phyloP scores from a whole-genome alignment of 2,113 vertebrate genomes.

The Prinia subflava region DNA sequence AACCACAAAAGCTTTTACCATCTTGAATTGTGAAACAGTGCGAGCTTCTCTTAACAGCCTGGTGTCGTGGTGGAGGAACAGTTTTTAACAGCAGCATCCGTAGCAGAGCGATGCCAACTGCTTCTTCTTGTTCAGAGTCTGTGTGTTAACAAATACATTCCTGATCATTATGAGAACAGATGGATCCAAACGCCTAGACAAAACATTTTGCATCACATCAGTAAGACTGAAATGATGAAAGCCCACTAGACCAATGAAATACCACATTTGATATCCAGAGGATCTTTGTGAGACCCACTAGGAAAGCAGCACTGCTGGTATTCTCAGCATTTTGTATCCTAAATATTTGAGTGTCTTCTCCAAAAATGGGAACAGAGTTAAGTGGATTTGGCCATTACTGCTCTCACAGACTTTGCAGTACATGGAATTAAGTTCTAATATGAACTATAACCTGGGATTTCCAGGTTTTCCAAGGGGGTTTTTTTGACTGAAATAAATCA shows the following conservation, averaged over 20 bases:
- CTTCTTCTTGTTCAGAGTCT: conserved; percentile 10
- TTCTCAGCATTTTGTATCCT: not conserved
- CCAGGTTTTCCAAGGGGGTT: not conserved
- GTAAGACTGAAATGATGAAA: conserved; percentile 1
- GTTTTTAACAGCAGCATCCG: not conserved
- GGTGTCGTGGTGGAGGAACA: not conserved
- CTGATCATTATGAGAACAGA: conserved; percentile 19
- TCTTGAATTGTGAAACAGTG: not conserved
- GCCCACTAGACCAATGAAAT: not conserved
- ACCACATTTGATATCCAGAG: not conserved
- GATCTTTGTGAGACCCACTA: not conserved
- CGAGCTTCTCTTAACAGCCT: not conserved
- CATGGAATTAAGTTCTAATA: not conserved
- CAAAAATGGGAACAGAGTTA: not conserved
- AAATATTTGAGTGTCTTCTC: not conserved
- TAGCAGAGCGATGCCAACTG: conserved; percentile 7
- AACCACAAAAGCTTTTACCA: not conserved
- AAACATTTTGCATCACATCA: conserved; percentile 18
- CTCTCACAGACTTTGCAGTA: not conserved
- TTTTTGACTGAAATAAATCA: conserved; percentile 33
- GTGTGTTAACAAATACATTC: not conserved
- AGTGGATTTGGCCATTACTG: not conserved
- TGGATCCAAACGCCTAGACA: conserved; percentile 2
- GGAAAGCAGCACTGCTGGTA: not conserved
- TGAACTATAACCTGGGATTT: not conserved